A percentile compares a stretch with the other conserved stretches of the same genome.
Evolutionary conservation across 2,113 vertebrate species (phyloP).

Genomic region (Tachycineta bicolor): DNA sequence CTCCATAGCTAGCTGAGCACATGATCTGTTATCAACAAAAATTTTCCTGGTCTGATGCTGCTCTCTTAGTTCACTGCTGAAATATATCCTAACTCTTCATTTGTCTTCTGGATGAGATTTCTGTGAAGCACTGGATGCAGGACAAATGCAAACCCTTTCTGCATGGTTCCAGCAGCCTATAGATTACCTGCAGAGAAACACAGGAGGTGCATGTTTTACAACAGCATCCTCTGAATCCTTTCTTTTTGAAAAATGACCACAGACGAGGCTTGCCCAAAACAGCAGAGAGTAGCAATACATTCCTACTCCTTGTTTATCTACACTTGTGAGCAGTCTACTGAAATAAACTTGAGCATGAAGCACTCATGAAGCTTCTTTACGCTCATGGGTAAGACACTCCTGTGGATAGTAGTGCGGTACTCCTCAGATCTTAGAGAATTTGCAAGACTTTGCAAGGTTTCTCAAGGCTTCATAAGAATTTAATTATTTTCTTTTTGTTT

Average conservation of each 20-base stretch:
- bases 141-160: neutral
- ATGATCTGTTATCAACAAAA: conserved; percentile 10
- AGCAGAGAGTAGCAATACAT: neutral
- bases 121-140: neutral
- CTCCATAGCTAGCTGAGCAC: conserved; percentile 3
- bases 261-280: neutral
- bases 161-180: neutral
- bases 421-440: neutral
- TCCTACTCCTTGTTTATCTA: neutral
- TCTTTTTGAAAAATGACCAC: neutral
- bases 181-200: neutral
- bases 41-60: neutral
- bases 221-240: neutral
- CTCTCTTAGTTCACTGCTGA: neutral
- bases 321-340: neutral
- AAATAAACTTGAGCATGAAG: neutral
- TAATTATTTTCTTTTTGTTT: neutral
- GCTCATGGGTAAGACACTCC: neutral
- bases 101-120: neutral
- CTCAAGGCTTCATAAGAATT: neutral
- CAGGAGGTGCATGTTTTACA: neutral
- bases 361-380: neutral
- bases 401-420: neutral
- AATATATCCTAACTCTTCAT: neutral
- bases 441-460: neutral